Evolutionary conservation across 2,797 vertebrate genomes (phyloP).

Genomic region (Peromyscus melanophrys): DNA sequence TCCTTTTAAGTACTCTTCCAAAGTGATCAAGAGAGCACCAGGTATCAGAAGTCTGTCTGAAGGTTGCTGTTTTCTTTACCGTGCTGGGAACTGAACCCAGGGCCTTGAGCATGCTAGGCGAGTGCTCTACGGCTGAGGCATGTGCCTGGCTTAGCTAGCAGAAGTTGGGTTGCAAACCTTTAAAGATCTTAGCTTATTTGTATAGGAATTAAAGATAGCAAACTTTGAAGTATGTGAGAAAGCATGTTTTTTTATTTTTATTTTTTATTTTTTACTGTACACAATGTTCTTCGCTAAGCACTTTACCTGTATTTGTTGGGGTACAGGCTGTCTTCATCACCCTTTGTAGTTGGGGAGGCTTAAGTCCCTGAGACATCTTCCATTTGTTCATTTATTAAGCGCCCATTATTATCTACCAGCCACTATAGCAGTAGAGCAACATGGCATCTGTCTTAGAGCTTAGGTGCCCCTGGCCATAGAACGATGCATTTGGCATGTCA

Average conservation of each 20-base stretch:
- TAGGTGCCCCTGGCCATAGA: background rate
- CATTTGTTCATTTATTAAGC: background rate
- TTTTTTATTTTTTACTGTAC: background rate
- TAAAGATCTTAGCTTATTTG: conserved; percentile 40
- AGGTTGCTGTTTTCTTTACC: background rate
- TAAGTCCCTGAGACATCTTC: background rate
- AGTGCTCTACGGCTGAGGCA: background rate
- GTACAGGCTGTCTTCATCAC: background rate
- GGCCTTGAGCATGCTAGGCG: background rate
- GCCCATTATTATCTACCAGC: background rate
- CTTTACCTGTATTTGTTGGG: conserved; percentile 8
- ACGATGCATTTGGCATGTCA: background rate
- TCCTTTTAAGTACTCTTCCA: conserved; percentile 46
- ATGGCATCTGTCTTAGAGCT: background rate
- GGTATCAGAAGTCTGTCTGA: conserved; percentile 1
- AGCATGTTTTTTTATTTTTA: background rate
- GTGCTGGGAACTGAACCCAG: background rate
- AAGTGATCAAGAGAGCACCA: conserved; percentile 7
- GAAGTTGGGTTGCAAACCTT: conserved; percentile 2
- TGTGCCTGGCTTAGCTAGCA: background rate
- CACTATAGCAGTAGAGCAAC: background rate
- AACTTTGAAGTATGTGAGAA: conserved; percentile 23
- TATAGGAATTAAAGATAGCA: conserved; percentile 3
- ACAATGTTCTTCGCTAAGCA: background rate
- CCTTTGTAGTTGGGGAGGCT: background rate